These are phyloP conservation scores for Meganola albula DNA, from an alignment of 2,888 invertebrate genomes.

Conservation along the genomic window DNA sequence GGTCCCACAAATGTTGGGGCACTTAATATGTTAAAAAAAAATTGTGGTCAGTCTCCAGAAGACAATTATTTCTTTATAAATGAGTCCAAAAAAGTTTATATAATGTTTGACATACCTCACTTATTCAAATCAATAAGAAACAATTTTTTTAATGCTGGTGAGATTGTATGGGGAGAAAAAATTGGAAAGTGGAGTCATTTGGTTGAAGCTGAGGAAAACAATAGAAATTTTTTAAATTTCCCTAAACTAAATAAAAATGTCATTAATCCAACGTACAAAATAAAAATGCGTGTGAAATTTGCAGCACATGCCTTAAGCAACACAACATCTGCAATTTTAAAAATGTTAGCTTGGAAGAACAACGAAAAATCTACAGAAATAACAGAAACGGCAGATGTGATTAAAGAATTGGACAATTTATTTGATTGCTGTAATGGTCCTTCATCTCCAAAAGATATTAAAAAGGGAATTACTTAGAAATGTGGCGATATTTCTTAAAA, in stretches of 20 bases:
- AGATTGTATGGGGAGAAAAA: slow-evolving; percentile 8
- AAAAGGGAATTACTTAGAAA: slow-evolving; percentile 8
- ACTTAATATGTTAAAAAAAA: slow-evolving; percentile 5
- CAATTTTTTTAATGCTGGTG: slow-evolving; percentile 8
- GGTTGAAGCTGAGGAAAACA: slow-evolving; percentile 11
- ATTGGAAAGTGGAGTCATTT: slow-evolving; percentile 16
- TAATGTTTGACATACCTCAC: slow-evolving; percentile 12
- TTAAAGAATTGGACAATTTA: slow-evolving; percentile 11
- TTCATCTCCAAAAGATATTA: slow-evolving; percentile 15
- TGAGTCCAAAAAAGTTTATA: slow-evolving; percentile 1
- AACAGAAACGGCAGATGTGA: slow-evolving; percentile 4
- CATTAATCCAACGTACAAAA: slow-evolving; percentile 9
- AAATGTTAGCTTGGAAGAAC: slow-evolving; percentile 5
- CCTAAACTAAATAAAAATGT: slow-evolving; percentile 13
- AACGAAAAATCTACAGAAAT: not conserved
- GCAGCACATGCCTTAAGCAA: slow-evolving; percentile 22
- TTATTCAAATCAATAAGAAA: slow-evolving; percentile 15
- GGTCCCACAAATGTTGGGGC: slow-evolving; percentile 17
- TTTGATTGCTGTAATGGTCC: slow-evolving; percentile 25
- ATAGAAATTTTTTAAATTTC: slow-evolving; percentile 8
- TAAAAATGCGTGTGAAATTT: slow-evolving; percentile 22
- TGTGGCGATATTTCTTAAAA: slow-evolving; percentile 2
- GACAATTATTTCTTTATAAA: not conserved
- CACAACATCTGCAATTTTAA: slow-evolving; percentile 19
- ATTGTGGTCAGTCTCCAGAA: too few species aligned